phyloP scores from a whole-genome alignment of 2,888 invertebrate genomes.

The Antheraea yamamai region DNA sequence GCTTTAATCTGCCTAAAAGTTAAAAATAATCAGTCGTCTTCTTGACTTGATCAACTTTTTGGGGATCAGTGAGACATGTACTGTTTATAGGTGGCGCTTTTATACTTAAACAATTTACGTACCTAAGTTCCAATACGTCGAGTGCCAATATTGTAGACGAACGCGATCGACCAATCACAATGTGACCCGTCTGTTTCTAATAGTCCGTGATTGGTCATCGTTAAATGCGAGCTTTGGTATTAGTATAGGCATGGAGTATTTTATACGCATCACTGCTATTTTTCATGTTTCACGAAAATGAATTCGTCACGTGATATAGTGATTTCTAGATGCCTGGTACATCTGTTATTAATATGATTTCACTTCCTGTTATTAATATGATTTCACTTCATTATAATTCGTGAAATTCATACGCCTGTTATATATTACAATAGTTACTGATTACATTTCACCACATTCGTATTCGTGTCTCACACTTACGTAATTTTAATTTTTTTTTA shows the following conservation, averaged over 20 bases:
- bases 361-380: no score
- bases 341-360: no score
- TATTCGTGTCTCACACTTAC: no score
- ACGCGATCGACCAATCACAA: constrained; percentile 11
- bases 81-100: constrained; percentile 33
- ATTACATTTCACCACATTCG: no score
- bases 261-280: no score
- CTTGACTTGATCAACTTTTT: neutral
- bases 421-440: no score
- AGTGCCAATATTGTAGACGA: constrained; percentile 29
- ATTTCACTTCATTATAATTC: no score
- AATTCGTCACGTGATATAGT: no score
- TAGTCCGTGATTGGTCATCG: constrained; percentile 10
- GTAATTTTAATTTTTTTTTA: no score
- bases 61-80: constrained; percentile 53
- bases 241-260: neutral
- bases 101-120: constrained; percentile 13
- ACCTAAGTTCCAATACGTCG: constrained; percentile 23
- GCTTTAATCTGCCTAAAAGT: constrained; percentile 22
- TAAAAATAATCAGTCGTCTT: constrained; percentile 6
- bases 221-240: neutral
- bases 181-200: neutral
- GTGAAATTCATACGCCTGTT: no score
- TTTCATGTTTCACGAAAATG: no score
- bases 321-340: no score